These are phyloP conservation scores for Eumaeus atala DNA, from an alignment of 1,140 invertebrate genomes.

Conservation along the genomic window DNA sequence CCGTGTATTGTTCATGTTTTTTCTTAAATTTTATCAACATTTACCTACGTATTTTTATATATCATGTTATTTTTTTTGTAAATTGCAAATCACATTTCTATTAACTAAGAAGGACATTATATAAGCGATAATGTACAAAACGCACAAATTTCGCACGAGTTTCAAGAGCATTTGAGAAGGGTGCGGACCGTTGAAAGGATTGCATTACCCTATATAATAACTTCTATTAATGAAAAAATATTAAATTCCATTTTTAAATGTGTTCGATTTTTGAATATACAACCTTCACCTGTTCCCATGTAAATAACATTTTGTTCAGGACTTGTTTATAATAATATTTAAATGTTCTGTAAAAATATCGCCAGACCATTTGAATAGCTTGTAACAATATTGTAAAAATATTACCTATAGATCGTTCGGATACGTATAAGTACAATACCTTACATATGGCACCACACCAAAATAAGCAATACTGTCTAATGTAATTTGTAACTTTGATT, in stretches of 20 bases:
- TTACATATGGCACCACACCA: conserved; percentile 49
- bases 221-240: conserved; percentile 10
- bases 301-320: conserved; percentile 23
- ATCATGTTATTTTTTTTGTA: conserved; percentile 27
- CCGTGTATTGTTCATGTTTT: conserved; percentile 43
- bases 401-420: conserved; percentile 41
- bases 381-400: conserved; percentile 48
- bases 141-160: conserved; percentile 29
- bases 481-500: conserved; percentile 38
- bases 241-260: conserved; percentile 5
- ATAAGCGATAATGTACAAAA: conserved; percentile 19
- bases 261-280: not conserved
- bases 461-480: conserved; percentile 52
- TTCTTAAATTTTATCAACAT: conserved; percentile 35
- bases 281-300: conserved; percentile 20
- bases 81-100: conserved; percentile 29
- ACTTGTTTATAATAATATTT: conserved; percentile 17
- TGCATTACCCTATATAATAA: conserved; percentile 12
- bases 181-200: not conserved
- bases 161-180: not conserved
- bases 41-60: conserved; percentile 40
- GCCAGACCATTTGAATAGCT: conserved; percentile 23
- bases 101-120: conserved; percentile 23
- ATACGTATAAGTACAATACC: conserved; percentile 50
- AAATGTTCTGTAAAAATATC: conserved; percentile 21